phyloP scores from a whole-genome alignment of 1,140 invertebrate species.

The Solenopsis invicta region DNA sequence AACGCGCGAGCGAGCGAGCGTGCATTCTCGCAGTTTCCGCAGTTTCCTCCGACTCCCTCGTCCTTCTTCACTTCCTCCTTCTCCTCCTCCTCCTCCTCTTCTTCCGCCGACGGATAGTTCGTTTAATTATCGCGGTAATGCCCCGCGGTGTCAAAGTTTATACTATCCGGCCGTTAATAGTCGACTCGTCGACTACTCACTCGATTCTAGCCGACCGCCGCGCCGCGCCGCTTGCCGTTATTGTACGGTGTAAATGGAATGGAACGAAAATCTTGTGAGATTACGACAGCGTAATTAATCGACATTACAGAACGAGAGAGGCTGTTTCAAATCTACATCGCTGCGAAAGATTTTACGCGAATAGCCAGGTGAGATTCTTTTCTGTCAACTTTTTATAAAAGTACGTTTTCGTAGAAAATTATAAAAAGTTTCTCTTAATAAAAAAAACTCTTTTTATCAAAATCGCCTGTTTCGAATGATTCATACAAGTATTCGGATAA shows the following conservation, averaged over 20 bases:
- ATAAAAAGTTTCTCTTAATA: no score
- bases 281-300: constrained; percentile 18
- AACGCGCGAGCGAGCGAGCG: background rate
- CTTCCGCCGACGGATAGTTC: background rate
- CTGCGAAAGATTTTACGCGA: background rate
- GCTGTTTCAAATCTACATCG: background rate
- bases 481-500: no score
- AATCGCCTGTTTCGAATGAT: no score
- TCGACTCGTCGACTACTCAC: background rate
- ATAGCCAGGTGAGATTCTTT: background rate
- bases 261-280: background rate
- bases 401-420: no score
- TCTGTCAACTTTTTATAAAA: background rate
- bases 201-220: background rate
- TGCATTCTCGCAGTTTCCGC: constrained; percentile 27
- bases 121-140: constrained; percentile 52
- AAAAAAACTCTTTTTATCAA: no score
- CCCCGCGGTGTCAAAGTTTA: constrained; percentile 41
- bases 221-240: constrained; percentile 2
- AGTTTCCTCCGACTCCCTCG: background rate
- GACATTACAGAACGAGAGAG: background rate
- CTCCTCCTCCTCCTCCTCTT: background rate
- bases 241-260: background rate
- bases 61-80: background rate
- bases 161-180: constrained; percentile 18